Base-by-base conservation (phyloP, 2,113 vertebrate genomes). In the Pteronura brasiliensis region DNA sequence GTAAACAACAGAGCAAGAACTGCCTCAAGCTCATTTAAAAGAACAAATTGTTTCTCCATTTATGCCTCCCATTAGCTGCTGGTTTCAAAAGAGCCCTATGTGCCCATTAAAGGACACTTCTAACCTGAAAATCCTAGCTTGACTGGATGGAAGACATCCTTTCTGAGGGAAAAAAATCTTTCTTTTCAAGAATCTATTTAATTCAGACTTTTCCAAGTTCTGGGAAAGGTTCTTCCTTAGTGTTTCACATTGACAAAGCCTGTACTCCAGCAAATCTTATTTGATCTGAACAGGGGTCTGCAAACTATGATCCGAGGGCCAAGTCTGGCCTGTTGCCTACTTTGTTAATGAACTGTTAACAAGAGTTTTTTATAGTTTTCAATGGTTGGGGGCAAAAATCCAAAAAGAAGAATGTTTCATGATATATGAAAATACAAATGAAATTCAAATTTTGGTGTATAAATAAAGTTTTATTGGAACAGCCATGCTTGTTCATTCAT, bases 101-200 rank as follows among this genome's bases (percentile, higher is more conserved):
- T 79, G 44, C 52, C n/a, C 57, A 34, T 9, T 27, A 95, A 76
- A 74, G 44, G 7, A 47, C 36, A 8, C 17, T 47, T 92, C 85
- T 74, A 59, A 90, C 47, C 87, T 57, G 15, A 95, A 95, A 95
- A 92, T 49, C 36, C 85, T 44, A 72, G 31, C 69, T 25, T 87
- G 8, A 76, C 65, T 52, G 47, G 36, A 72, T 5, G 25, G 34
- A 84, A 52, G 90, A 39, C n/a, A 77, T 12, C 23, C 17, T 88
- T 65, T 80, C 57, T 31, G 34, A 55, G 18, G 12, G n/a, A 55
- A 55, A 90, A 90, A 42, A 71, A 42, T 0, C 6, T 55, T 77
- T 80, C 39, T 85, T 67, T 86, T 88, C 36, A 76, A 92, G 74
- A 95, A 52, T 76, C 29, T 93, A 49, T 86, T 95, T 57, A 71